These are phyloP conservation scores for Euura saliciscinereae DNA, from an alignment of 1,140 invertebrate species.

Conservation along the genomic window DNA sequence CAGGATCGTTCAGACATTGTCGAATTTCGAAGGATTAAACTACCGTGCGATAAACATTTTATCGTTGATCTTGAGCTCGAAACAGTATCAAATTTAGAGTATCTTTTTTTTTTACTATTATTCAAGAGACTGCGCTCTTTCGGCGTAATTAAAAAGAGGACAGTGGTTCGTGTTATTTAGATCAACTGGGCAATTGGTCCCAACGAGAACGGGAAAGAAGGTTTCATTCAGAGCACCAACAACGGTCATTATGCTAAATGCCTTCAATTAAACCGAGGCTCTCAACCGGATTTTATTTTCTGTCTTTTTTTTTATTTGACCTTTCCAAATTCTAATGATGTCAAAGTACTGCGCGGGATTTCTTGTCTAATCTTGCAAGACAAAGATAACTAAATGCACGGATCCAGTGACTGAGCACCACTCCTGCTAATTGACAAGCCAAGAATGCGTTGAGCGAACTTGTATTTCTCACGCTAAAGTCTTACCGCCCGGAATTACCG, in stretches of 20 bases:
- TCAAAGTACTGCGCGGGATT: too few species aligned
- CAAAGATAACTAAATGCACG: constrained; percentile 6
- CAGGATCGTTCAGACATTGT: too few species aligned
- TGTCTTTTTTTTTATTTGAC: neutral
- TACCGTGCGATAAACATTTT: too few species aligned
- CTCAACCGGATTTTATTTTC: constrained; percentile 5
- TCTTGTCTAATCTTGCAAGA: too few species aligned
- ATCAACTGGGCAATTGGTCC: neutral
- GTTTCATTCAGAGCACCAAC: constrained; percentile 11
- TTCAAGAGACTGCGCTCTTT: too few species aligned
- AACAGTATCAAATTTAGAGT: too few species aligned
- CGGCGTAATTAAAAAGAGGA: too few species aligned
- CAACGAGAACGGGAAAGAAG: constrained; percentile 14
- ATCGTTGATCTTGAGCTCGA: too few species aligned
- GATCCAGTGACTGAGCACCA: neutral
- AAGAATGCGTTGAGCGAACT: constrained; percentile 7
- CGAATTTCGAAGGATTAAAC: too few species aligned
- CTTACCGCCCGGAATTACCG: constrained; percentile 21
- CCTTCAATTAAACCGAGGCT: constrained; percentile 11
- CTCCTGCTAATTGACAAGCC: constrained; percentile 24
- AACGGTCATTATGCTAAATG: constrained; percentile 16
- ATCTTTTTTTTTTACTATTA: too few species aligned
- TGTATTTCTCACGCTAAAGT: constrained; percentile 36
- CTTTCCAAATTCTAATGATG: too few species aligned
- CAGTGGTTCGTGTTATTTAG: too few species aligned